Evolutionary conservation across 37 sponge, comb jelly and placozoan species (phyloP), one percentile per base, ranked within the genome.

Genomic region (Crambe crambe): DNA sequence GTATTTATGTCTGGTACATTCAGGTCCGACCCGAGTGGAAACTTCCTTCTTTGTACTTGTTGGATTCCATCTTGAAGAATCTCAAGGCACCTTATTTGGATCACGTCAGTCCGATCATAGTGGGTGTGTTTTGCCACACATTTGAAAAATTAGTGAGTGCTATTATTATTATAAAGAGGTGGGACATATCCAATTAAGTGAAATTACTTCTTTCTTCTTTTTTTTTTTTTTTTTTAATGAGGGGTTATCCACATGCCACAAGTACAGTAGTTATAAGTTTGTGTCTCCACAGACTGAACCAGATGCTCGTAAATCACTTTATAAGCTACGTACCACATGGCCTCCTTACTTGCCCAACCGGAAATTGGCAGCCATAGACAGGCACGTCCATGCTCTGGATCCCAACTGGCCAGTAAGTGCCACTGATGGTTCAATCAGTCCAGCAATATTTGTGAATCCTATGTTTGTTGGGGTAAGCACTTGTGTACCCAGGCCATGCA

Each of bases 51-150:
- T 81, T 98, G 20, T 98, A 98, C 73, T 82, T 98, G 54, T 40
- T 96, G 37, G 99, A 98, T 73, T 96, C 96, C 20, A 98, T 98
- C 29, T 80, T 96, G 75, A 98, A 98, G 91, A 96, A 95, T 60
- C 60, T 98, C 9, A 84, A 86, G 0, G 96, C 90, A 17, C 80
- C 78, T 3, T 98, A 96, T 76, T 40, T 85, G 21, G 73, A 85
- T 23, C 64, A 76, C 32, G 70, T 98, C 81, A 79, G 73, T 39
- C 61, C 83, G 42, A 73, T 77, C 75, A 83, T 98, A 38, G 94
- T 93, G 9, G 71, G 40, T 15, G 79, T 89, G 64, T 98, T 98
- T 69, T 85, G 85, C 69, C 81, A 85, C 58, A 86, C 75, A 26
- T 98, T 98, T 86, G 91, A 93, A 56, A 78, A 83, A 72, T 81